These are phyloP conservation scores for Campoplex capitator DNA, from an alignment of 2,888 invertebrate genomes.

Conservation along the genomic window DNA sequence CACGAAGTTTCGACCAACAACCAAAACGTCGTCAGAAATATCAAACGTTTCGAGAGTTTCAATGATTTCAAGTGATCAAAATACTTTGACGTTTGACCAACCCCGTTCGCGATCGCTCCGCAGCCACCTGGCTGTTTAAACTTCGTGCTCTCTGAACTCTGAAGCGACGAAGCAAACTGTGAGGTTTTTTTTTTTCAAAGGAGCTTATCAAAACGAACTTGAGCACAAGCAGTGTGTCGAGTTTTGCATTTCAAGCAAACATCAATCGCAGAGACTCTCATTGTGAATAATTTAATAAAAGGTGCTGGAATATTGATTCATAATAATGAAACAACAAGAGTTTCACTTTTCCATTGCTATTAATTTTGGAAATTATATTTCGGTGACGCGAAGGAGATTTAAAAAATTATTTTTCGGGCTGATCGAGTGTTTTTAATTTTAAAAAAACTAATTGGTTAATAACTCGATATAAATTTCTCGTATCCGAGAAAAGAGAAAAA, in stretches of 20 bases:
- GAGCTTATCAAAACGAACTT: not conserved
- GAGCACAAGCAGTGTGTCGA: not conserved
- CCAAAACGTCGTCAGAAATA: not conserved
- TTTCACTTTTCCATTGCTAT: not conserved
- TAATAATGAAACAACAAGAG: not conserved
- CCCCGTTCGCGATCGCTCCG: not conserved
- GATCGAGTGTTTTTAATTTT: not conserved
- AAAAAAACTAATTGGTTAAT: constrained; percentile 3
- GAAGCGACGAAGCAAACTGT: not conserved
- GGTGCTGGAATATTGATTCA: not conserved
- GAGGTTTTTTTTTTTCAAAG: not conserved
- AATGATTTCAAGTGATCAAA: constrained; percentile 2
- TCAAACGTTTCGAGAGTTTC: not conserved
- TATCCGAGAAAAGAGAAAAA: not conserved
- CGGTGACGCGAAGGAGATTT: not conserved
- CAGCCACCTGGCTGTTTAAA: not conserved
- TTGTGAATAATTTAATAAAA: not conserved
- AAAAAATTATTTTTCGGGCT: not conserved
- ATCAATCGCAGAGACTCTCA: not conserved
- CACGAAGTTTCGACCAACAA: not conserved
- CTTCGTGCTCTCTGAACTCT: not conserved
- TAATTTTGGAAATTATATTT: not conserved
- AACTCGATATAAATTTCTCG: not conserved
- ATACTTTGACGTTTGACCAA: not conserved
- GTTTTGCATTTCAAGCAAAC: not conserved